These are phyloP conservation scores for Paratilapia polleni DNA, from an alignment of 2,113 vertebrate genomes.

Conservation along the genomic window DNA sequence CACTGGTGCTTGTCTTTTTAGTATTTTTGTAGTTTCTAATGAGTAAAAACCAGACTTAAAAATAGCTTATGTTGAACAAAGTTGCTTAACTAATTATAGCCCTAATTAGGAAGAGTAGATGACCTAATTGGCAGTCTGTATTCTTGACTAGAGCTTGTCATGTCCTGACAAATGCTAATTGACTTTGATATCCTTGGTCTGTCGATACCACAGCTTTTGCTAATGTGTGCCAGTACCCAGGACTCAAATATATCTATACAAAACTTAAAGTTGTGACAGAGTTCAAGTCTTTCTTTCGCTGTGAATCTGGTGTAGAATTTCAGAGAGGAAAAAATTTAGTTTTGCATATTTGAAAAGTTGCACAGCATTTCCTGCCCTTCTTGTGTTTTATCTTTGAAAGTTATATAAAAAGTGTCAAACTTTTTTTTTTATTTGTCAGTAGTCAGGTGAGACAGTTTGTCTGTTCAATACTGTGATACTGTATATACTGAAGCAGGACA, in stretches of 20 bases:
- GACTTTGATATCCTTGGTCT: constrained; percentile 34
- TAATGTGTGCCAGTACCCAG: background rate
- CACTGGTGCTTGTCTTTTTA: background rate
- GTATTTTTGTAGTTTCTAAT: constrained; percentile 1
- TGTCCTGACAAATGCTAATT: constrained; percentile 37
- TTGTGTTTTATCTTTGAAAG: background rate
- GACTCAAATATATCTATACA: background rate
- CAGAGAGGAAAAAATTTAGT: background rate
- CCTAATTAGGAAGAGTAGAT: constrained; percentile 14
- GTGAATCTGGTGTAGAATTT: background rate
- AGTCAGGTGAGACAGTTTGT: background rate
- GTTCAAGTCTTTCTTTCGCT: background rate
- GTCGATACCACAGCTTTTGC: background rate
- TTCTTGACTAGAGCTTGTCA: constrained; percentile 42
- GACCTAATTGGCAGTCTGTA: constrained; percentile 31
- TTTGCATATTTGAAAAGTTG: background rate
- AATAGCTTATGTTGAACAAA: constrained; percentile 23
- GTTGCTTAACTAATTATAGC: constrained; percentile 39
- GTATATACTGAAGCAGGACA: background rate
- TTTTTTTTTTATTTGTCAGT: background rate
- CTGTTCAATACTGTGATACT: background rate
- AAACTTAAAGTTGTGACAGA: background rate
- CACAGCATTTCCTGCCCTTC: background rate
- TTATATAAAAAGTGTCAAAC: background rate
- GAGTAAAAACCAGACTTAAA: constrained; percentile 15